Conservation (phyloP, 2,888 invertebrate species). For the Sabatieria punctata region DNA sequence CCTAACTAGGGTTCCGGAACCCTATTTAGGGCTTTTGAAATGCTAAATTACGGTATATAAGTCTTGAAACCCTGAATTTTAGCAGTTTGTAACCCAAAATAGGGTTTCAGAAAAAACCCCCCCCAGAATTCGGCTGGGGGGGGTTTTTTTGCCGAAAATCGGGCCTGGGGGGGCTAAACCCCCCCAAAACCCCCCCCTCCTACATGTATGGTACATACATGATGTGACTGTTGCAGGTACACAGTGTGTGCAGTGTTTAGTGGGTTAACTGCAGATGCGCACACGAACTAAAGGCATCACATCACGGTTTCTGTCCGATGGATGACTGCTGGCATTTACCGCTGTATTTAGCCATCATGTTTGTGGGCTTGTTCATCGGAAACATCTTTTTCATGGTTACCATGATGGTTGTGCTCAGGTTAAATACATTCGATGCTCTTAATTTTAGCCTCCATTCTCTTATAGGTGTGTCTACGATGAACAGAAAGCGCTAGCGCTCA, state of each 20-base stretch:
- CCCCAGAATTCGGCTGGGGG: too few relatives aligned
- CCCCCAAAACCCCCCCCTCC: too few relatives aligned
- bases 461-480: conserved; percentile 20
- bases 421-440: neutral
- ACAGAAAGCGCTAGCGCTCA: conserved; percentile 19
- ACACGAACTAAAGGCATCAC: neutral
- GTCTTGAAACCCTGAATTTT: too few relatives aligned
- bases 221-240: neutral
- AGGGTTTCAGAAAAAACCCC: too few relatives aligned
- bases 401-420: conserved; percentile 23
- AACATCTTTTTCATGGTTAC: conserved; percentile 24
- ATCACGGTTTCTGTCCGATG: neutral
- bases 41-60: too few relatives aligned
- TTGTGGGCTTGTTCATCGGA: conserved; percentile 21
- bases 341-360: conserved; percentile 17
- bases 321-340: conserved; percentile 4
- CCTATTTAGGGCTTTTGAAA: too few relatives aligned
- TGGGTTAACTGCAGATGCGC: conserved; percentile 17
- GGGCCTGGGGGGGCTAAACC: too few relatives aligned
- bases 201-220: too few relatives aligned
- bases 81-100: too few relatives aligned
- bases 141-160: too few relatives aligned
- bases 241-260: conserved; percentile 10
- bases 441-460: neutral
- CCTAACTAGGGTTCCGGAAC: too few relatives aligned